These are phyloP conservation scores for Anoplophora glabripennis DNA, from an alignment of 1,140 invertebrate species.

Conservation along the genomic window DNA sequence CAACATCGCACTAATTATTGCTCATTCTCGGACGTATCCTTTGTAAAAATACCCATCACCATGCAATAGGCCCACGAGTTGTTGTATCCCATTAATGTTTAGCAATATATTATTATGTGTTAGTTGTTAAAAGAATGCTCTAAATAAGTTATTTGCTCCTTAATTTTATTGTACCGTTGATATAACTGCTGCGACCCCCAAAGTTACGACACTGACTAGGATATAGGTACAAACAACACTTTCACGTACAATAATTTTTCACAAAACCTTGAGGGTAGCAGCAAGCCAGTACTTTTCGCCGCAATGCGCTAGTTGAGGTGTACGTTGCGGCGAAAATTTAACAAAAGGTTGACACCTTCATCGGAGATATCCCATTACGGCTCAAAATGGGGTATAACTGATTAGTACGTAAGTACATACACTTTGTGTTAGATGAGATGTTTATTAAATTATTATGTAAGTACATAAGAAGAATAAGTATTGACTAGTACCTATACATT, in stretches of 20 bases:
- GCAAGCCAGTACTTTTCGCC: background rate
- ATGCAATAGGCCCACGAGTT: slow-evolving; percentile 20
- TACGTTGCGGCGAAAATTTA: slow-evolving; percentile 2
- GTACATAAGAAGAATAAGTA: slow-evolving; percentile 34
- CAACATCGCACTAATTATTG: background rate
- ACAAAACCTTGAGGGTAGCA: slow-evolving; percentile 1
- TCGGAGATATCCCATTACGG: slow-evolving; percentile 36
- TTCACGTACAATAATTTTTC: slow-evolving; percentile 19
- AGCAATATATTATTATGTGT: slow-evolving; percentile 37
- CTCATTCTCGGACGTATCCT: background rate
- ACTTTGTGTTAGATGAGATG: slow-evolving; percentile 23
- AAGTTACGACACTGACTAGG: slow-evolving; percentile 7
- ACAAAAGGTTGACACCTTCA: too few relatives aligned
- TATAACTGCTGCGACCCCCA: background rate
- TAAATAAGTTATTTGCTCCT: slow-evolving; percentile 27
- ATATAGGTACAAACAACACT: slow-evolving; percentile 9
- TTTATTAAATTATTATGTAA: slow-evolving; percentile 8
- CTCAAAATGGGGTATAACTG: slow-evolving; percentile 42
- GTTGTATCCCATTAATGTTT: slow-evolving; percentile 37
- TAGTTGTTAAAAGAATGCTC: slow-evolving; percentile 31
- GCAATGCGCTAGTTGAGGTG: background rate
- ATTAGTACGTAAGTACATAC: slow-evolving; percentile 17
- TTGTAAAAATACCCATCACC: background rate
- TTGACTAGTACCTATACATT: slow-evolving; percentile 43
- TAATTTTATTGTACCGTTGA: slow-evolving; percentile 23